A percentile compares a stretch with the other conserved stretches of the same genome.
These are phyloP conservation scores for Dissostichus mawsoni DNA, from an alignment of 2,113 vertebrate species.

Conservation along the genomic window DNA sequence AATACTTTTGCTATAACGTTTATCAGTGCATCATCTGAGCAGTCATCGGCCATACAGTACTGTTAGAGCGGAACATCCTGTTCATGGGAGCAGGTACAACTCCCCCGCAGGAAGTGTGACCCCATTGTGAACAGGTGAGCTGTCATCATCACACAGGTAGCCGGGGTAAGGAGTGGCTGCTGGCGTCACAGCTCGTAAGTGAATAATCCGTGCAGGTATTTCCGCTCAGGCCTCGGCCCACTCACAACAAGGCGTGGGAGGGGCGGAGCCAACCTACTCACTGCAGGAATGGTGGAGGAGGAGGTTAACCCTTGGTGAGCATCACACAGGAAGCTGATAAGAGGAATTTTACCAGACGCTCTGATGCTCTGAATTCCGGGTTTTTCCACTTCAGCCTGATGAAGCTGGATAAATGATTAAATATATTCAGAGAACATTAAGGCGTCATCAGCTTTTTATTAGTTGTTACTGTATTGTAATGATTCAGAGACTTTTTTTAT, in stretches of 20 bases:
- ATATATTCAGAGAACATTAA: background rate
- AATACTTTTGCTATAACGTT: background rate
- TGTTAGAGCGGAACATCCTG: constrained; percentile 48
- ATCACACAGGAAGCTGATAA: constrained; percentile 68
- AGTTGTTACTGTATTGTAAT: background rate
- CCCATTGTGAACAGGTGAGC: constrained; percentile 72
- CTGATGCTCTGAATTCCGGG: constrained; percentile 31
- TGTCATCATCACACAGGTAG: constrained; percentile 75
- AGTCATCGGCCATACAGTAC: background rate
- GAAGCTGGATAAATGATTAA: background rate
- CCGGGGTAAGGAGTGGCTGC: constrained; percentile 78
- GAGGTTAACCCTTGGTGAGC: constrained; percentile 25
- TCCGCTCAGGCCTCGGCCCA: constrained; percentile 64
- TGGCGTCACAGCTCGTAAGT: constrained; percentile 66
- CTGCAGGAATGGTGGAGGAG: constrained; percentile 55
- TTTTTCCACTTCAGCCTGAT: constrained; percentile 50
- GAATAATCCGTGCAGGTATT: constrained; percentile 77
- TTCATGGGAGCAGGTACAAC: constrained; percentile 47
- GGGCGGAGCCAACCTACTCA: constrained; percentile 69
- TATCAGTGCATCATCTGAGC: constrained; percentile 18
- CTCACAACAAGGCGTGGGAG: constrained; percentile 65
- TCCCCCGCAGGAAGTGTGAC: constrained; percentile 62
- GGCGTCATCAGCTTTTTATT: background rate
- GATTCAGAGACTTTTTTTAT: constrained; percentile 14
- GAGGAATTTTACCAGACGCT: constrained; percentile 60